Conservation (phyloP, 2,113 vertebrate species). For the Bostrychus sinensis region DNA sequence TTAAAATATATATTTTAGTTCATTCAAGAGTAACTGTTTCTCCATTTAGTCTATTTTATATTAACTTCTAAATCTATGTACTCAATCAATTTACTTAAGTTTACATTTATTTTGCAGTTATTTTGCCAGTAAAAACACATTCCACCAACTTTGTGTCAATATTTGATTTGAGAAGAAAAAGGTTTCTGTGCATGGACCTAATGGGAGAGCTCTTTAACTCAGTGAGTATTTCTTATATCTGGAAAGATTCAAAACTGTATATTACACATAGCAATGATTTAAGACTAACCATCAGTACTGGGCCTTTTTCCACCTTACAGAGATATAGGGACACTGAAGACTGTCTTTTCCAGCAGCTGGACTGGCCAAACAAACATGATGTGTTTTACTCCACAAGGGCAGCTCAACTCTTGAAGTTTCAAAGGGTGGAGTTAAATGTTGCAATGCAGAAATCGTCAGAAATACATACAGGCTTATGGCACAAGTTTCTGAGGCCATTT, state of each 20-base stretch:
- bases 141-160: constrained; percentile 80
- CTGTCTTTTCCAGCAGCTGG: constrained; percentile 44
- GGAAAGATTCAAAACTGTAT: not conserved
- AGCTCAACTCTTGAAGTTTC: constrained; percentile 75
- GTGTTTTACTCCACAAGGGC: constrained; percentile 78
- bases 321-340: constrained; percentile 26
- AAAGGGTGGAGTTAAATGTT: constrained; percentile 52
- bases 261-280: not conserved
- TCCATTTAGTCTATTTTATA: too few species aligned
- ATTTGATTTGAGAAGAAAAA: constrained; percentile 81
- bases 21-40: too few species aligned
- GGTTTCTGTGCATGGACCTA: constrained; percentile 84
- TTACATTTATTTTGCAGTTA: constrained; percentile 34
- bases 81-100: not conserved
- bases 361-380: constrained; percentile 49
- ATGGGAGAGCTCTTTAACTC: constrained; percentile 80
- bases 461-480: constrained; percentile 73
- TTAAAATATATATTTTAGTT: too few species aligned
- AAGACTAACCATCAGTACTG: not conserved
- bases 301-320: constrained; percentile 22
- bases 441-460: constrained; percentile 53
- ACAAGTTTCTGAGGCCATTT: constrained; percentile 71
- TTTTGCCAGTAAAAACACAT: constrained; percentile 76
- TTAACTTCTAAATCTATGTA: too few species aligned
- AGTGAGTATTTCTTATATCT: constrained; percentile 79